Percentiles rank a stretch among this genome's conserved stretches.
These are phyloP conservation scores for Heptranchias perlo DNA, from an alignment of 2,113 vertebrate genomes.

Conservation along the genomic window DNA sequence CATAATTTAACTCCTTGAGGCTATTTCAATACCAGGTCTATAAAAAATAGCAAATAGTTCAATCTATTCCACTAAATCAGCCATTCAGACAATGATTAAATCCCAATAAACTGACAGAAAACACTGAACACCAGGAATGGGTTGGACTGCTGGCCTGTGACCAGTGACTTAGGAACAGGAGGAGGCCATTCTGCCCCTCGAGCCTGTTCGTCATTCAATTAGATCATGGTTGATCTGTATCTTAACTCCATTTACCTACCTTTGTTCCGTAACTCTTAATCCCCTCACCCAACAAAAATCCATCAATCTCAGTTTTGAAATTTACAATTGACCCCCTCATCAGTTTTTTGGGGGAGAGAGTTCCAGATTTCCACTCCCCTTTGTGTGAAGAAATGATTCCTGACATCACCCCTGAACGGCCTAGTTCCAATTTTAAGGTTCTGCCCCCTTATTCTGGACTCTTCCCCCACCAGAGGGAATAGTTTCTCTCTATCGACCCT, in stretches of 20 bases:
- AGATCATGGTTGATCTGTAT: not conserved
- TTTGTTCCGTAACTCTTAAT: not conserved
- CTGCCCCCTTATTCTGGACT: no score
- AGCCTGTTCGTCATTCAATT: not conserved
- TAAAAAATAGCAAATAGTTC: not conserved
- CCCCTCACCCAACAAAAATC: not conserved
- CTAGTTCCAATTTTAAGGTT: no score
- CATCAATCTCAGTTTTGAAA: not conserved
- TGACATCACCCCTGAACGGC: no score
- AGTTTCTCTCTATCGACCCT: no score
- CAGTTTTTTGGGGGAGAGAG: not conserved
- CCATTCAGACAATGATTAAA: not conserved
- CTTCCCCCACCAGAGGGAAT: no score
- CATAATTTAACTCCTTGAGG: not conserved
- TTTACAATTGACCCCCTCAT: not conserved
- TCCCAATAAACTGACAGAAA: not conserved
- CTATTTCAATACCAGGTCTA: not conserved
- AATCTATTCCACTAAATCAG: not conserved
- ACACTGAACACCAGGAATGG: not conserved
- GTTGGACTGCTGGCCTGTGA: not conserved
- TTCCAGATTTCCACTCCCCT: not conserved
- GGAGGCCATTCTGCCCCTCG: not conserved
- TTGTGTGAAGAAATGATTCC: not conserved
- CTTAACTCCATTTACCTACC: not conserved
- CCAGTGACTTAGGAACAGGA: not conserved